Conservation (phyloP, 1,140 invertebrate genomes). For the Nomia melanderi region DNA sequence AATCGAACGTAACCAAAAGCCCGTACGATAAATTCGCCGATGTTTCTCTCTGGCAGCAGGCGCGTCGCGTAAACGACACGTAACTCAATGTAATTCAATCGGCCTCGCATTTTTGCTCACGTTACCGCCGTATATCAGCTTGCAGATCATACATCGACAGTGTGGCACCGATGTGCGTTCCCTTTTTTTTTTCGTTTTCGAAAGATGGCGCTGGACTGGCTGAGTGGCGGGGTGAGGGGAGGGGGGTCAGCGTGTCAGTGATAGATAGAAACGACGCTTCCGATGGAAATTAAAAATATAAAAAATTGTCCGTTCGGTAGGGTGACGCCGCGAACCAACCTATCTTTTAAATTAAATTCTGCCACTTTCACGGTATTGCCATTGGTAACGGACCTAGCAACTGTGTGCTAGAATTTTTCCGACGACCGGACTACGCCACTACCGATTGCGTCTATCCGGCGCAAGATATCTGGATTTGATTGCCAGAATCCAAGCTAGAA, state of each 20-base stretch:
- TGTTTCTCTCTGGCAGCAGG: slow-evolving; percentile 26
- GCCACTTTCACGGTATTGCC: slow-evolving; percentile 54
- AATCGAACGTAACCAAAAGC: slow-evolving; percentile 68
- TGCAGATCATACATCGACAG: slow-evolving; percentile 63
- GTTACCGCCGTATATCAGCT: slow-evolving; percentile 63
- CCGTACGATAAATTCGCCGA: slow-evolving; percentile 61
- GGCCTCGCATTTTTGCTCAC: slow-evolving; percentile 65
- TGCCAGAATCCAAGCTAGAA: too few species aligned
- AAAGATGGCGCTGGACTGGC: neutral
- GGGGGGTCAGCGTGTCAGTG: slow-evolving; percentile 40
- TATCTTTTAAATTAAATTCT: slow-evolving; percentile 65
- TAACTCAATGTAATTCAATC: slow-evolving; percentile 71
- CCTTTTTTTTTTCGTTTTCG: neutral
- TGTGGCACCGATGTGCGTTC: slow-evolving; percentile 40
- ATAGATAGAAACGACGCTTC: slow-evolving; percentile 63
- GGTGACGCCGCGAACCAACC: slow-evolving; percentile 48
- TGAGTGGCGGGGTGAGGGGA: neutral
- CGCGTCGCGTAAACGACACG: slow-evolving; percentile 63
- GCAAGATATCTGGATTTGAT: neutral
- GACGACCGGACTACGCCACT: neutral
- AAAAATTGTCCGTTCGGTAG: slow-evolving; percentile 57
- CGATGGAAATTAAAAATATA: slow-evolving; percentile 66
- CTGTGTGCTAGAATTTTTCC: neutral
- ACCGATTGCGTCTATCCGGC: neutral
- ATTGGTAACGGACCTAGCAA: slow-evolving; percentile 36